These are phyloP conservation scores for Chroicocephalus ridibundus DNA, from an alignment of 2,113 vertebrate species.

Conservation along the genomic window DNA sequence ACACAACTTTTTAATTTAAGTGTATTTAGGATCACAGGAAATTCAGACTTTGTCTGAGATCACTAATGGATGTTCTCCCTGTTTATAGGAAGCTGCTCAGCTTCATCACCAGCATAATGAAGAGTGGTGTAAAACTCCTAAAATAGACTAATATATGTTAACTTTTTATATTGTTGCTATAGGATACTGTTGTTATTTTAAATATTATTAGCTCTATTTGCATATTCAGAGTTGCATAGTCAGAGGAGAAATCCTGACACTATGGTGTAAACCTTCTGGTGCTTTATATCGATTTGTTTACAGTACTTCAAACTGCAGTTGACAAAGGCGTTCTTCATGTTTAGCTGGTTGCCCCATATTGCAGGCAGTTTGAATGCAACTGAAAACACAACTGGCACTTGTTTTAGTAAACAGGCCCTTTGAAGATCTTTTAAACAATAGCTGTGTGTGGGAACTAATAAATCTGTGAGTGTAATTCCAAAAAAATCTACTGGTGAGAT, in stretches of 20 bases:
- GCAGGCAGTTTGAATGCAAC: background rate
- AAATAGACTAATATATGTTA: background rate
- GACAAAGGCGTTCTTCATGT: background rate
- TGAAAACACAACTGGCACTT: background rate
- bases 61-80: background rate
- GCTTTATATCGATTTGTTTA: conserved; percentile 16
- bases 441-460: background rate
- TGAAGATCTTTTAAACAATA: background rate
- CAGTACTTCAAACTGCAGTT: background rate
- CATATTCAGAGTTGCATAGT: background rate
- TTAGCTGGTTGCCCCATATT: background rate
- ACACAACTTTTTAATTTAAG: background rate
- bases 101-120: background rate
- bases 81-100: background rate
- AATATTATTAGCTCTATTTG: background rate
- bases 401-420: background rate
- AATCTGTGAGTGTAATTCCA: background rate
- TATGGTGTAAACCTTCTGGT: background rate
- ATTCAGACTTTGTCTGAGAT: background rate
- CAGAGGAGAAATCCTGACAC: background rate
- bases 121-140: background rate
- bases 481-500: background rate
- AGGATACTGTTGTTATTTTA: background rate
- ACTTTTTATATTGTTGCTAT: background rate
- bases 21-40: background rate